Evolutionary conservation across 1,140 invertebrate species (phyloP).

Genomic region (Archegozetes longisetosus): DNA sequence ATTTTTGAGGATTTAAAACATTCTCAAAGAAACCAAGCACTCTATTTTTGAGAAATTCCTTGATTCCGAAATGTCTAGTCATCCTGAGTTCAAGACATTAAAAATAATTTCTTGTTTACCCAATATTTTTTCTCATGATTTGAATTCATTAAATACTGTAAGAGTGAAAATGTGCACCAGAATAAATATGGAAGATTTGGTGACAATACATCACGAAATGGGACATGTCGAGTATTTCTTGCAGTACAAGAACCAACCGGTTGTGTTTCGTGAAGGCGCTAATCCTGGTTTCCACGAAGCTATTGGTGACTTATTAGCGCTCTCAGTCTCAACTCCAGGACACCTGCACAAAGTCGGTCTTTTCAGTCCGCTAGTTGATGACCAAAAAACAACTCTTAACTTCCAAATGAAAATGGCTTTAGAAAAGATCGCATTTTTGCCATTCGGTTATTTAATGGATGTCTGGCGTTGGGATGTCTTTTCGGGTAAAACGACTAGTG

Average conservation of each 20-base stretch:
- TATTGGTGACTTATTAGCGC: slow-evolving; percentile 68
- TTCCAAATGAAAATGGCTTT: slow-evolving; percentile 59
- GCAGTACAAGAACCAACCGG: slow-evolving; percentile 57
- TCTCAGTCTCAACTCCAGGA: slow-evolving; percentile 50
- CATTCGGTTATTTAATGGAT: slow-evolving; percentile 70
- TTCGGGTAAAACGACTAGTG: slow-evolving; percentile 44
- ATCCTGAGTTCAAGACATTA: no score
- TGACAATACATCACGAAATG: slow-evolving; percentile 69
- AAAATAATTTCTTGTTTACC: no score
- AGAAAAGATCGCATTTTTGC: slow-evolving; percentile 69
- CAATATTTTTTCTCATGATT: no score
- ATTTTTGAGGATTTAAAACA: no score
- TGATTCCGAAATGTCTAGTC: no score
- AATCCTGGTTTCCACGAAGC: slow-evolving; percentile 90
- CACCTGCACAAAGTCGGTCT: slow-evolving; percentile 61
- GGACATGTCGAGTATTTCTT: slow-evolving; percentile 70
- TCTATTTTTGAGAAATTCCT: no score
- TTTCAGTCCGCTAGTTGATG: slow-evolving; percentile 35
- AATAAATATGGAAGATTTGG: slow-evolving; percentile 51
- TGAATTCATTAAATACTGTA: no score
- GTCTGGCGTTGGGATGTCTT: slow-evolving; percentile 74
- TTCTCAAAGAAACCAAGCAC: no score
- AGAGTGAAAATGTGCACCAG: slow-evolving; percentile 79
- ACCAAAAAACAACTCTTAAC: slow-evolving; percentile 37
- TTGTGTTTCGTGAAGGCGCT: slow-evolving; percentile 53